These are phyloP conservation scores for Mactra quadrangularis DNA, from an alignment of 1,140 invertebrate species.

Conservation along the genomic window DNA sequence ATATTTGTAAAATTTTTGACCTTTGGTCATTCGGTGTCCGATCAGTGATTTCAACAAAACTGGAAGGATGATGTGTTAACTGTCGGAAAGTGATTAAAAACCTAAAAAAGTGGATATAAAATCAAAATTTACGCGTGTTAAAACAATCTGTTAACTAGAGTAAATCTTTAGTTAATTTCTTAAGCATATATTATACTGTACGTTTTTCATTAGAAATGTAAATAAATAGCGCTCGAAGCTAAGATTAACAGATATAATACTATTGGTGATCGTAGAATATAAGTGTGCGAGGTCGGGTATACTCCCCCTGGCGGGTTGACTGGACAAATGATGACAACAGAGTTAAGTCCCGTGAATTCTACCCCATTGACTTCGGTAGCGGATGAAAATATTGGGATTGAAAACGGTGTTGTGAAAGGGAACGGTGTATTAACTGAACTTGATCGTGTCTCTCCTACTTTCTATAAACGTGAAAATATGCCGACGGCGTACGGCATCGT, in stretches of 20 bases:
- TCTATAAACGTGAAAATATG: constrained; percentile 49
- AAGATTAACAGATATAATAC: not conserved
- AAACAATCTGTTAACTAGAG: too few relatives aligned
- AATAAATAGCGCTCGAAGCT: not conserved
- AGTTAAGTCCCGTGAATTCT: constrained; percentile 50
- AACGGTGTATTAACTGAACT: constrained; percentile 53
- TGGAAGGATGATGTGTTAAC: too few relatives aligned
- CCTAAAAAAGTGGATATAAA: too few relatives aligned
- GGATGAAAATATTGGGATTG: constrained; percentile 54
- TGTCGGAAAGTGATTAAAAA: too few relatives aligned
- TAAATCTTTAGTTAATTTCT: too few relatives aligned
- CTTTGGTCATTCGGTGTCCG: not conserved
- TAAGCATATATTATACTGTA: too few relatives aligned
- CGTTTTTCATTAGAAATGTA: constrained; percentile 39
- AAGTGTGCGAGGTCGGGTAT: not conserved
- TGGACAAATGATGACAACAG: constrained; percentile 36
- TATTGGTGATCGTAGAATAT: not conserved
- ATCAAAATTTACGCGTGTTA: too few relatives aligned
- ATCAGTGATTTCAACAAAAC: too few relatives aligned
- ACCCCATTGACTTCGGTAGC: constrained; percentile 36
- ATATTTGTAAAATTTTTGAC: constrained; percentile 31
- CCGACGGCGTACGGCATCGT: constrained; percentile 51
- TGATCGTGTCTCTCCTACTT: constrained; percentile 56
- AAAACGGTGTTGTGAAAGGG: constrained; percentile 51
- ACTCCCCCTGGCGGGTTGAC: constrained; percentile 34